A percentile compares a stretch with the other conserved stretches of the same genome.
Conservation (phyloP, 2,797 vertebrate genomes). For the Rhodeus uyekii region DNA sequence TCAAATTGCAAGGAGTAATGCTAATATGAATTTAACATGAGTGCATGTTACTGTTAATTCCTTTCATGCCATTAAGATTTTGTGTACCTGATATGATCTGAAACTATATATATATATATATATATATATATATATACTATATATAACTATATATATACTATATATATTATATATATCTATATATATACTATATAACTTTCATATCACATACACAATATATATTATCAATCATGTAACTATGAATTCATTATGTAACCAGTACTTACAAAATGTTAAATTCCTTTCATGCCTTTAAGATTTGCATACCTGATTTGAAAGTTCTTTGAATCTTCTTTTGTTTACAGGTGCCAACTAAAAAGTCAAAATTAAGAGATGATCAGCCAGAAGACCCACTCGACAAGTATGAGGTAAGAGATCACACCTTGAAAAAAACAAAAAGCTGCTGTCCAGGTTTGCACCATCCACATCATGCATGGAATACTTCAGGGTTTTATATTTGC, state of each 20-base stretch:
- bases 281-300: background rate
- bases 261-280: background rate
- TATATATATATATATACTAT: no score
- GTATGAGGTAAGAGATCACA: constrained; percentile 68
- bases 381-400: constrained; percentile 65
- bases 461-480: background rate
- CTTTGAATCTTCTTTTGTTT: background rate
- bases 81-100: background rate
- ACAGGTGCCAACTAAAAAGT: constrained; percentile 69
- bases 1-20: background rate
- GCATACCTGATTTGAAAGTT: background rate
- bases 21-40: background rate
- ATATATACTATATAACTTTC: no score
- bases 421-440: background rate
- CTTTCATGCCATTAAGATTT: background rate
- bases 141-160: no score
- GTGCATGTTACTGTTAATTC: background rate
- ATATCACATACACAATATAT: no score
- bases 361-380: constrained; percentile 62
- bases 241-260: background rate
- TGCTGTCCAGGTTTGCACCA: background rate
- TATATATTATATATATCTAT: background rate
- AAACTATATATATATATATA: no score
- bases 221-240: background rate
- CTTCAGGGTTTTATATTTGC: background rate